These are phyloP conservation scores for Teleiodes luculella DNA, from an alignment of 2,888 invertebrate genomes.

Conservation along the genomic window DNA sequence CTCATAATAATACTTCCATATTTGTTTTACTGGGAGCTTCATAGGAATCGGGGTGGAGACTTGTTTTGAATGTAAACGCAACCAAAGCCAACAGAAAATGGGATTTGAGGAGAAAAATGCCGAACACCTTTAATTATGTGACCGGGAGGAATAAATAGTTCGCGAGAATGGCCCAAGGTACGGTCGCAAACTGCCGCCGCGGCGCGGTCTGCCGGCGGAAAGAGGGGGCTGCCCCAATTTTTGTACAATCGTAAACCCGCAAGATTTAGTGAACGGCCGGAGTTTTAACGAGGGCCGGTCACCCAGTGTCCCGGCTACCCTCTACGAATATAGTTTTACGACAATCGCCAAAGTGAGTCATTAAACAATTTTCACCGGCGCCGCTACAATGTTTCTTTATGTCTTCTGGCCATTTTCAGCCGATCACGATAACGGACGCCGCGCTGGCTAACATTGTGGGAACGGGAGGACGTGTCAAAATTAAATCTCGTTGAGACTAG, in stretches of 20 bases:
- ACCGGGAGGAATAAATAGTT: conserved; percentile 2
- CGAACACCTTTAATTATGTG: conserved; percentile 7
- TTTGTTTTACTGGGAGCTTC: neutral
- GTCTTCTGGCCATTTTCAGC: neutral
- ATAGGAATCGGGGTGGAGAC: neutral
- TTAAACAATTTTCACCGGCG: conserved; percentile 11
- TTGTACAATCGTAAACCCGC: conserved; percentile 69
- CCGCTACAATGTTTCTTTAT: neutral
- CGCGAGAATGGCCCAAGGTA: conserved; percentile 4
- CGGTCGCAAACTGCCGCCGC: conserved; percentile 12
- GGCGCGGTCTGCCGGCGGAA: neutral
- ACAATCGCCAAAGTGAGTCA: conserved; percentile 5
- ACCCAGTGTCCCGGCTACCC: conserved; percentile 38
- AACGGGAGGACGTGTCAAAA: neutral
- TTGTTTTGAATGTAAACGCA: neutral
- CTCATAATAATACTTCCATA: neutral
- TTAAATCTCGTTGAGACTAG: conserved; percentile 3
- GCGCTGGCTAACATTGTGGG: neutral
- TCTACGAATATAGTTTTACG: conserved; percentile 14
- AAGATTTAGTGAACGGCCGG: conserved; percentile 69
- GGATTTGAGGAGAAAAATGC: neutral
- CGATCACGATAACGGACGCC: neutral
- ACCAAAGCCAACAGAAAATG: neutral
- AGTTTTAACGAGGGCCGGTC: conserved; percentile 66
- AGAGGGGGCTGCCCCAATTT: conserved; percentile 51